Evolutionary conservation across 2,797 vertebrate species (phyloP).

Genomic region (Alectoris magna): DNA sequence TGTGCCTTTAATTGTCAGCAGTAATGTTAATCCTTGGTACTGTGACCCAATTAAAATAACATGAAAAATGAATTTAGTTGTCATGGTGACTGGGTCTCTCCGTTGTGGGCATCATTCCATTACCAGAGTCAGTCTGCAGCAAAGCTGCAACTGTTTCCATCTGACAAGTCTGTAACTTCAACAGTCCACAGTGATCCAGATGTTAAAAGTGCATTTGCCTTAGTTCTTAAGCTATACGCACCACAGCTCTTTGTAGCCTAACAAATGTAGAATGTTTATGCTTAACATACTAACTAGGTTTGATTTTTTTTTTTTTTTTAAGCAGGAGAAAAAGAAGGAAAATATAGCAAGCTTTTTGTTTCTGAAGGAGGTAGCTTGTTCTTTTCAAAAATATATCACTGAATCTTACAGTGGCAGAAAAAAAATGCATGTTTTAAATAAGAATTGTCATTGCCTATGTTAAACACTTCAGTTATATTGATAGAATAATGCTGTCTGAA

Average conservation of each 20-base stretch:
- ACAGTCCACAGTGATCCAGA: neutral
- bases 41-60: neutral
- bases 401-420: neutral
- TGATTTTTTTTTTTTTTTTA: neutral
- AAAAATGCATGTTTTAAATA: neutral
- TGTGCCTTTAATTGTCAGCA: neutral
- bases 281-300: neutral
- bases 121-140: neutral
- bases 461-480: neutral
- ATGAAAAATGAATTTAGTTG: neutral
- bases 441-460: neutral
- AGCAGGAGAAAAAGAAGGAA: neutral
- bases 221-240: neutral
- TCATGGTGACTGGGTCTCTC: neutral
- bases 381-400: neutral
- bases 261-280: neutral
- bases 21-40: neutral
- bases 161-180: neutral
- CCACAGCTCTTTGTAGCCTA: neutral
- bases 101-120: neutral
- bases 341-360: neutral
- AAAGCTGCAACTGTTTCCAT: neutral
- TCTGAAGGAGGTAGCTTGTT: neutral
- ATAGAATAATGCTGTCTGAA: neutral
- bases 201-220: neutral